Evolutionary conservation across 2,797 vertebrate species (phyloP).

Genomic region (Hemitrygon akajei): DNA sequence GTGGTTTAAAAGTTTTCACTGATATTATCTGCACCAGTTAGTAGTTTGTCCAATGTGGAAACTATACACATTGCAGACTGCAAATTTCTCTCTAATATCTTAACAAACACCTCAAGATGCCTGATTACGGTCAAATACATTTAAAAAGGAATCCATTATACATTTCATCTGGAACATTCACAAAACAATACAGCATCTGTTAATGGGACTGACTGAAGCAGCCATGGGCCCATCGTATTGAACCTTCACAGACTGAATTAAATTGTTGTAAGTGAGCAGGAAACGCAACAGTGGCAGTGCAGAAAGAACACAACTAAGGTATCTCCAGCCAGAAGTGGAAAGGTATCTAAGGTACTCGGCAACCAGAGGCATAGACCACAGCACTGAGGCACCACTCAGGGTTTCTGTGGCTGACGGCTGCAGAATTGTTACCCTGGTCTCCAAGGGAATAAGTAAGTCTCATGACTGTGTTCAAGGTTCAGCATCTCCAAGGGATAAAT

Average conservation of each 20-base stretch:
- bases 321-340: neutral
- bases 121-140: neutral
- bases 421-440: neutral
- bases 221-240: too few relatives aligned
- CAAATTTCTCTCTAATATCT: neutral
- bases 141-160: neutral
- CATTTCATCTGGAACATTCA: neutral
- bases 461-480: neutral
- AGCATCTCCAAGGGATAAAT: neutral
- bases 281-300: too few relatives aligned
- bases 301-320: neutral
- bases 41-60: neutral
- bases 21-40: neutral
- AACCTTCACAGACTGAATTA: neutral
- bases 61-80: neutral
- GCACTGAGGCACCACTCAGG: neutral
- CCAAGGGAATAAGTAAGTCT: neutral
- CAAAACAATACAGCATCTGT: too few relatives aligned
- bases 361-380: neutral
- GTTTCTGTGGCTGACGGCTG: neutral
- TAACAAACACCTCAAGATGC: neutral
- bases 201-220: neutral
- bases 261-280: neutral
- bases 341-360: neutral
- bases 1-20: neutral